Percentiles rank a stretch among this genome's conserved stretches.
phyloP scores from a whole-genome alignment of 2,797 vertebrate genomes.

The Eospalax fontanierii region DNA sequence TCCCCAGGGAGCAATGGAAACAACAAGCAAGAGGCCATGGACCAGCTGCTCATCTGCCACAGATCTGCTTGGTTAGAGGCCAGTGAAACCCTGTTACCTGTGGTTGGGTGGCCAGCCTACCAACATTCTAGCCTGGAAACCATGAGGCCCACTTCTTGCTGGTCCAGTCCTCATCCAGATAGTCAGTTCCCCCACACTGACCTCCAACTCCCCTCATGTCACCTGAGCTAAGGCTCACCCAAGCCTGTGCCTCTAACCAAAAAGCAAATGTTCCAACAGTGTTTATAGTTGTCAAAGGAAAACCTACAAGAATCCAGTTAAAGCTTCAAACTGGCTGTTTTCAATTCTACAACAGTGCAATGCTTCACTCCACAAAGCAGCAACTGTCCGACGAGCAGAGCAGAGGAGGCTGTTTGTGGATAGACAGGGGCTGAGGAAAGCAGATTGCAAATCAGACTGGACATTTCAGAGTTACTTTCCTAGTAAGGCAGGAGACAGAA shows the following conservation, averaged over 20 bases:
- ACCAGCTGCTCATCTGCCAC: not conserved
- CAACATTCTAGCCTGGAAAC: not conserved
- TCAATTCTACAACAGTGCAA: not conserved
- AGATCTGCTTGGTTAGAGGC: not conserved
- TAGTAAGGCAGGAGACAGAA: not conserved
- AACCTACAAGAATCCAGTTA: not conserved
- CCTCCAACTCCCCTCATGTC: not conserved
- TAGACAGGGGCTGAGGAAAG: not conserved
- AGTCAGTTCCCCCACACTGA: not conserved
- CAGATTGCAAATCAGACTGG: not conserved
- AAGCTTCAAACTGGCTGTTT: not conserved
- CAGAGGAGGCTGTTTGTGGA: not conserved
- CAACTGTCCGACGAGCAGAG: no score
- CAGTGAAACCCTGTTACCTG: not conserved
- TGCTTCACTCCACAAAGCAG: not conserved
- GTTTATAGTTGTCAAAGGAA: not conserved
- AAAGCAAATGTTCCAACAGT: not conserved
- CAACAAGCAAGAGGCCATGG: no score
- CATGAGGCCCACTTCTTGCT: not conserved
- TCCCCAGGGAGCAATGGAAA: not conserved
- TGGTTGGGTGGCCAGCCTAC: rapidly evolving
- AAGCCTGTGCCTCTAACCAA: not conserved
- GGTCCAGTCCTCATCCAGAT: not conserved
- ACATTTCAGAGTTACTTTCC: not conserved
- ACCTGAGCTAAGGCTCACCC: not conserved